These are phyloP conservation scores for Tamandua tetradactyla DNA, from an alignment of 2,797 vertebrate species.

Conservation along the genomic window DNA sequence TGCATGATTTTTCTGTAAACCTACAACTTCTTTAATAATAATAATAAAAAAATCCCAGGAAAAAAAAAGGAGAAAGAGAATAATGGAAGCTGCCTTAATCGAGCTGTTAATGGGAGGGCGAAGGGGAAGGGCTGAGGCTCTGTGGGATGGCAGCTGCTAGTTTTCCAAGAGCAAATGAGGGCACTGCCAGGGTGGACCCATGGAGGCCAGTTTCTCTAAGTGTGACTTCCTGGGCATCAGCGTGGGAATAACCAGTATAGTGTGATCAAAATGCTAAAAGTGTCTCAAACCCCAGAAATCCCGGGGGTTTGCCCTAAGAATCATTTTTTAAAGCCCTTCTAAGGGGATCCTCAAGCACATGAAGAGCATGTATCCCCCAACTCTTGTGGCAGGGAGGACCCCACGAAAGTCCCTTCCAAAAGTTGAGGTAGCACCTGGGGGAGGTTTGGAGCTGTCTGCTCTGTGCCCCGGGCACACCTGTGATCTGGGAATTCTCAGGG, in stretches of 20 bases:
- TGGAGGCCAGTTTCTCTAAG: not conserved
- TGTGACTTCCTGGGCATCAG: not conserved
- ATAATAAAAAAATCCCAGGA: too few species aligned
- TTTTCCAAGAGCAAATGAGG: not conserved
- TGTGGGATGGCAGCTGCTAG: accelerated
- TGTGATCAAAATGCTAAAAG: not conserved
- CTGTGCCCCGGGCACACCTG: too few species aligned
- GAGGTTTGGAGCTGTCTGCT: not conserved
- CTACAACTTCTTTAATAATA: too few species aligned
- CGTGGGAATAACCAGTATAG: not conserved
- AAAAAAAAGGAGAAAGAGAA: not conserved
- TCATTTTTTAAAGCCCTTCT: not conserved
- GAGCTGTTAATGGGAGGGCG: accelerated
- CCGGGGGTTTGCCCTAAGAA: not conserved
- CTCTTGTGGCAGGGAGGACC: not conserved
- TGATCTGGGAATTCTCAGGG: not conserved
- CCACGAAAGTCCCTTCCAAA: not conserved
- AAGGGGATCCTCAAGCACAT: not conserved
- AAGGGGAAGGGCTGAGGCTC: not conserved
- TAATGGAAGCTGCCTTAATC: not conserved
- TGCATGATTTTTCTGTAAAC: too few species aligned
- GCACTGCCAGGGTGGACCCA: not conserved
- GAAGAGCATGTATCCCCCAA: not conserved
- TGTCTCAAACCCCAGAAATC: not conserved
- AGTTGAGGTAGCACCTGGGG: not conserved